Evolutionary conservation across 2,888 invertebrate species (phyloP).

Genomic region (Venusia cambrica): DNA sequence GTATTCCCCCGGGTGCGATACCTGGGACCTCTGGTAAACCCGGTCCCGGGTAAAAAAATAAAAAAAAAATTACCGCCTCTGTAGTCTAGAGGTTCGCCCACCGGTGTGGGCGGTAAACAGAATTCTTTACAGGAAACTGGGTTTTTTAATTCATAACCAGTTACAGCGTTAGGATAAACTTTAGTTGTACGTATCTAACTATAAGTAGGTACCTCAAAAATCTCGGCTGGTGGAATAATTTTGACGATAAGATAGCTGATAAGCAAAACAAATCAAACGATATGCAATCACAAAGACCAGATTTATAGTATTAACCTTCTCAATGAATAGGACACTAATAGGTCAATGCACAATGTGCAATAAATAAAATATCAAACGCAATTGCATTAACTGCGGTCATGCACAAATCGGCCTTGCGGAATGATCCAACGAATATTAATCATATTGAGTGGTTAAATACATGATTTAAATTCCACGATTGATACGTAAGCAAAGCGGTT

Average conservation of each 20-base stretch:
- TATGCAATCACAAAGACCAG: constrained; percentile 15
- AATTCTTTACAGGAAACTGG: too few relatives aligned
- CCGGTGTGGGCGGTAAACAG: too few relatives aligned
- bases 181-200: too few relatives aligned
- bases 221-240: neutral
- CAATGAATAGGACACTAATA: constrained; percentile 24
- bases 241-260: constrained; percentile 8
- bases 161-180: too few relatives aligned
- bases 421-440: constrained; percentile 16
- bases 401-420: constrained; percentile 25
- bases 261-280: constrained; percentile 8
- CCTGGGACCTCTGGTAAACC: too few relatives aligned
- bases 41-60: too few relatives aligned
- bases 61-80: too few relatives aligned
- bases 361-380: constrained; percentile 24
- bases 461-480: constrained; percentile 43
- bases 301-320: constrained; percentile 25
- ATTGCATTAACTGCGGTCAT: constrained; percentile 26
- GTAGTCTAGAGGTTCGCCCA: too few relatives aligned
- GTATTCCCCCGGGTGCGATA: too few relatives aligned
- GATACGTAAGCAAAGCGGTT: constrained; percentile 52
- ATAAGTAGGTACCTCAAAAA: too few relatives aligned
- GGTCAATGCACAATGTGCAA: constrained; percentile 28
- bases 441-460: constrained; percentile 31
- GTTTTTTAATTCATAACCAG: too few relatives aligned